Conservation (phyloP, 2,888 invertebrate species). For the Lasioglossum figueresi region DNA sequence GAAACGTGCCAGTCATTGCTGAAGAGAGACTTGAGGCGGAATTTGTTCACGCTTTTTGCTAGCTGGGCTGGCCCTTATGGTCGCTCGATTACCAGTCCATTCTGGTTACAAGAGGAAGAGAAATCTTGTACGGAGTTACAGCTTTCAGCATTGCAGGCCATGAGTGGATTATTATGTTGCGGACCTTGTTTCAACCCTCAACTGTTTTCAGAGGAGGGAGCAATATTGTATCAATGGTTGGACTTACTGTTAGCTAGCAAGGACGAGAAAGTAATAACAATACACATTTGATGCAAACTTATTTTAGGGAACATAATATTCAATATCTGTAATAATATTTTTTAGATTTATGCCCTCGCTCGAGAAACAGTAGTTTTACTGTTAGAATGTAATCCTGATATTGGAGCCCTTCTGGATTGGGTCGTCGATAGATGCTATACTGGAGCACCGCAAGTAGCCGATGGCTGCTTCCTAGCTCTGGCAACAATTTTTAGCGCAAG, state of each 20-base stretch:
- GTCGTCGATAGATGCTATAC: slow-evolving; percentile 99
- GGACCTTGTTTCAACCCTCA: slow-evolving; percentile 96
- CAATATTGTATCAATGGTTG: slow-evolving; percentile 96
- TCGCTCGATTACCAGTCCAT: slow-evolving; percentile 85
- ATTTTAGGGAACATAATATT: not conserved
- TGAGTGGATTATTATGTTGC: slow-evolving; percentile 97
- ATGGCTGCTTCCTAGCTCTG: slow-evolving; percentile 97
- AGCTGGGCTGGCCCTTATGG: slow-evolving; percentile 97
- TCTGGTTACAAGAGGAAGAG: slow-evolving; percentile 77
- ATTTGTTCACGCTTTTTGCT: slow-evolving; percentile 95
- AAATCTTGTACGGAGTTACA: slow-evolving; percentile 84
- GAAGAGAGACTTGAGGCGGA: slow-evolving; percentile 93
- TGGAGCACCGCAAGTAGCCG: slow-evolving; percentile 94
- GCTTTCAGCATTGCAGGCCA: slow-evolving; percentile 89
- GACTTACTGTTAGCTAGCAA: slow-evolving; percentile 94
- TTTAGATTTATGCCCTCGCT: slow-evolving; percentile 94
- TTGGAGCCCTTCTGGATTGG: slow-evolving; percentile 97
- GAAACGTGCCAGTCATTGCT: slow-evolving; percentile 94
- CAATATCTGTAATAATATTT: slow-evolving; percentile 42
- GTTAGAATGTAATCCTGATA: slow-evolving; percentile 97
- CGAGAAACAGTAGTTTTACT: slow-evolving; percentile 97
- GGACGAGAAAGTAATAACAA: slow-evolving; percentile 90
- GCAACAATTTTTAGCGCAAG: slow-evolving; percentile 98
- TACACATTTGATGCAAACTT: slow-evolving; percentile 1
- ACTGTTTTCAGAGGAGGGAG: slow-evolving; percentile 94